These are phyloP conservation scores for Venusia cambrica DNA, from an alignment of 2,888 invertebrate genomes.

Conservation along the genomic window DNA sequence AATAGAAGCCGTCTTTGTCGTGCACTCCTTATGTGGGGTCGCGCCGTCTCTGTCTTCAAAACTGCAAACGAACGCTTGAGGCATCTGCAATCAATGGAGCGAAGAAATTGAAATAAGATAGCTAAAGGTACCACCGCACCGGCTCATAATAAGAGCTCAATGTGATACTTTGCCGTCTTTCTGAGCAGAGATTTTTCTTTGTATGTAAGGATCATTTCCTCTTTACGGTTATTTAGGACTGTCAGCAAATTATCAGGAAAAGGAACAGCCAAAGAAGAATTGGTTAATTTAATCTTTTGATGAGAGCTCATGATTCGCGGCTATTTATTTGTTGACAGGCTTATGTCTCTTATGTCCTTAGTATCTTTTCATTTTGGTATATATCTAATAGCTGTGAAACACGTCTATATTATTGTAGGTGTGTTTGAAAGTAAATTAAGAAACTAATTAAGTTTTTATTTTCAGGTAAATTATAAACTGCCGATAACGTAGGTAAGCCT, in stretches of 20 bases:
- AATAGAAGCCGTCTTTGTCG: slow-evolving; percentile 54
- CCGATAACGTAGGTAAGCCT: slow-evolving; percentile 8
- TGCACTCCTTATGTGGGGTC: slow-evolving; percentile 33
- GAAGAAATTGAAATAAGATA: slow-evolving; percentile 79
- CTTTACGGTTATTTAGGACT: slow-evolving; percentile 28
- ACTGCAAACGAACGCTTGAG: slow-evolving; percentile 67
- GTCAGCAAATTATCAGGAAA: slow-evolving; percentile 24
- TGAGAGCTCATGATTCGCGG: slow-evolving; percentile 13
- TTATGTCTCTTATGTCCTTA: too few species aligned
- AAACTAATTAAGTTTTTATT: too few species aligned
- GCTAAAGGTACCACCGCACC: slow-evolving; percentile 59
- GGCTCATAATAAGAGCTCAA: slow-evolving; percentile 59
- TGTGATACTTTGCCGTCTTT: slow-evolving; percentile 39
- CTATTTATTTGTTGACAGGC: slow-evolving; percentile 7
- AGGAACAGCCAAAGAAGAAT: slow-evolving; percentile 16
- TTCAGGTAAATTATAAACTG: slow-evolving; percentile 16
- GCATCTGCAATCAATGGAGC: slow-evolving; percentile 80
- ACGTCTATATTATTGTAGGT: too few species aligned
- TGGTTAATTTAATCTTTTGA: slow-evolving; percentile 16
- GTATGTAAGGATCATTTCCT: slow-evolving; percentile 50
- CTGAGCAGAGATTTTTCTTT: slow-evolving; percentile 42
- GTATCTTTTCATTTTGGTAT: too few species aligned
- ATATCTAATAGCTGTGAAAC: too few species aligned
- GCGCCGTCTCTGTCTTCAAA: slow-evolving; percentile 47
- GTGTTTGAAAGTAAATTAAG: too few species aligned